Conservation (phyloP, 2,888 invertebrate species). For the Orthonychiurus folsomi region DNA sequence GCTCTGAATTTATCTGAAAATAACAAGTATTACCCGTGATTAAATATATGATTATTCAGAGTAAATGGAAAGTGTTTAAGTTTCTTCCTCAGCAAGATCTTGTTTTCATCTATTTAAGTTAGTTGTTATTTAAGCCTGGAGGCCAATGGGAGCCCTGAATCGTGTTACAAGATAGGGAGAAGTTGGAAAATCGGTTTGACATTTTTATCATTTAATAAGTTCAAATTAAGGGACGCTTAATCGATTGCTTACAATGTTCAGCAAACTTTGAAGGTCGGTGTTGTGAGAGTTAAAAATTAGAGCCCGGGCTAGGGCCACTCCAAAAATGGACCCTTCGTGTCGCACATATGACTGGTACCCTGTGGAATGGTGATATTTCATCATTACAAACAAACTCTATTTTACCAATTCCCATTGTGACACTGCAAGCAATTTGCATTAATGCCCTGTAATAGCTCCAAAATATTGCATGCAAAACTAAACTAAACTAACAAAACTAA, state of each 20-base stretch:
- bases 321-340: not conserved
- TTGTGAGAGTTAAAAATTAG: not conserved
- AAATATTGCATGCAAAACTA: no score
- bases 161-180: no score
- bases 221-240: not conserved
- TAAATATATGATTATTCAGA: not conserved
- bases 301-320: not conserved
- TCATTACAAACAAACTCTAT: not conserved
- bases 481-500: no score
- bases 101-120: no score
- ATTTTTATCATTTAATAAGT: no score
- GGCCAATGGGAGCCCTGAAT: no score
- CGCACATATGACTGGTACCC: not conserved
- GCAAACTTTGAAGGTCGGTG: not conserved
- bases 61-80: no score
- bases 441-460: no score
- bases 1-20: not conserved
- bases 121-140: no score
- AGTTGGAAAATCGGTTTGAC: no score
- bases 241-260: not conserved
- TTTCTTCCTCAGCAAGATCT: no score
- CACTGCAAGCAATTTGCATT: constrained; percentile 1
- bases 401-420: not conserved
- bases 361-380: not conserved
- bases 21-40: not conserved